These are phyloP conservation scores for Stenodera caucasica DNA, from an alignment of 2,888 invertebrate genomes.

Conservation along the genomic window DNA sequence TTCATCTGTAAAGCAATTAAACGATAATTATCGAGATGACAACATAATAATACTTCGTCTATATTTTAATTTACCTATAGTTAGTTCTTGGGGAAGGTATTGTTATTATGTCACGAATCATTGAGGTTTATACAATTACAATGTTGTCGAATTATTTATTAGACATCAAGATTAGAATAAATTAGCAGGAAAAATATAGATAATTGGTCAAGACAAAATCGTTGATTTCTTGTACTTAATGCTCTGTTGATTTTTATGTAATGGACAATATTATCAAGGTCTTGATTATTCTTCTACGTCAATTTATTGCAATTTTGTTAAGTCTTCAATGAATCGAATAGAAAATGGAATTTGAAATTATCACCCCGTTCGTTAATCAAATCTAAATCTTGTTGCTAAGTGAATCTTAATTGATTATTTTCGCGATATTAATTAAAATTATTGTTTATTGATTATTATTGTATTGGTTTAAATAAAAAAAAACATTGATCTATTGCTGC, in stretches of 20 bases:
- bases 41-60: conserved; percentile 1
- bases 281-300: neutral
- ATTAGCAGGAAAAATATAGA: no score
- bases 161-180: neutral
- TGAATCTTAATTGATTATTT: neutral
- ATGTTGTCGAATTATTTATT: neutral
- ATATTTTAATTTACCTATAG: neutral
- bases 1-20: neutral
- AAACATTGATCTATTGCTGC: no score
- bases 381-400: neutral
- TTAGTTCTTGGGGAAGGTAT: conserved; percentile 7
- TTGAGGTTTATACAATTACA: conserved; percentile 17
- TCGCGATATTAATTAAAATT: no score
- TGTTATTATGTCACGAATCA: conserved; percentile 18
- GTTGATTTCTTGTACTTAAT: neutral
- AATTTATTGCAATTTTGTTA: no score
- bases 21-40: neutral
- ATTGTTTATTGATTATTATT: no score
- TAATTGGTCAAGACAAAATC: neutral
- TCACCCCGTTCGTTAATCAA: neutral
- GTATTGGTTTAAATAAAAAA: no score
- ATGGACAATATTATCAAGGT: neutral
- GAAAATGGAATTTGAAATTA: neutral
- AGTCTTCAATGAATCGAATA: no score
- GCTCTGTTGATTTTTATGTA: neutral